Evolutionary conservation across 2,888 invertebrate species (phyloP).

Genomic region (Melipona bicolor): DNA sequence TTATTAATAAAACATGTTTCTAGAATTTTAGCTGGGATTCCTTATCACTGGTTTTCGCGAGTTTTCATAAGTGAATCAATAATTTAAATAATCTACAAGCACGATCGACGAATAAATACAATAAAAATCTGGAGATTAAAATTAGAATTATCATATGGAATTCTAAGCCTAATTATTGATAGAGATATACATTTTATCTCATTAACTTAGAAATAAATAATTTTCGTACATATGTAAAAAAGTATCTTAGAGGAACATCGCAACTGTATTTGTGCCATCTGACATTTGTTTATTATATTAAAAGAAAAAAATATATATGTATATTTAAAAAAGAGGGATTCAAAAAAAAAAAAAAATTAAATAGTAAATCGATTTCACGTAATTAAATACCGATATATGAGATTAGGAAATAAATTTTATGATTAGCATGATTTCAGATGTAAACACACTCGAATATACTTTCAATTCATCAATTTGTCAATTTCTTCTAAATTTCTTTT

Average conservation of each 20-base stretch:
- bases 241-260: slow-evolving; percentile 15
- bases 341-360: background rate
- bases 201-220: slow-evolving; percentile 37
- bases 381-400: slow-evolving; percentile 46
- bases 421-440: slow-evolving; percentile 11
- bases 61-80: background rate
- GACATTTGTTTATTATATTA: slow-evolving; percentile 2
- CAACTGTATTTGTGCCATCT: slow-evolving; percentile 39
- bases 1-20: background rate
- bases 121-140: slow-evolving; percentile 1
- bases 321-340: background rate
- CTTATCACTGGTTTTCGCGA: background rate
- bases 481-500: background rate
- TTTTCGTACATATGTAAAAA: background rate
- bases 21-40: background rate
- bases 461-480: background rate
- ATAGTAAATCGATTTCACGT: background rate
- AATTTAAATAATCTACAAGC: background rate
- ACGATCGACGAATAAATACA: background rate
- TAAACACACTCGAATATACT: slow-evolving; percentile 9
- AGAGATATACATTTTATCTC: background rate
- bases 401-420: slow-evolving; percentile 23
- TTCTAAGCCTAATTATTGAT: slow-evolving; percentile 17
- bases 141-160: slow-evolving; percentile 1
- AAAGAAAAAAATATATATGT: background rate